Percentiles rank a stretch among this genome's conserved stretches.
Evolutionary conservation across 1,140 invertebrate genomes (phyloP).

Genomic region (Elysia chlorotica): DNA sequence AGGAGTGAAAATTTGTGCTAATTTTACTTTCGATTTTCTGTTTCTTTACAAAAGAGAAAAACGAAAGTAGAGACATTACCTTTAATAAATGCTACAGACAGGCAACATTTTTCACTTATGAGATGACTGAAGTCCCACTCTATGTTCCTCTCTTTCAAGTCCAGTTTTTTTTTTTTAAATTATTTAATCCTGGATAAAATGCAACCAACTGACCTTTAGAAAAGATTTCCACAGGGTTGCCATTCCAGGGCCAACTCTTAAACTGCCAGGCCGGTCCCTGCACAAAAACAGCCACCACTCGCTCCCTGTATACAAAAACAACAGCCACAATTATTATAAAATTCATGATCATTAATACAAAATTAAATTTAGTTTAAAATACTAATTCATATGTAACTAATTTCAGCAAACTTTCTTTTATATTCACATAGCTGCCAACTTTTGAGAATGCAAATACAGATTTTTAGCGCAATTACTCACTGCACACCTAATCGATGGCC

Average conservation of each 20-base stretch:
- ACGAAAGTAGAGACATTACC: neutral
- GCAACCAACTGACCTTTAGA: slow-evolving; percentile 77
- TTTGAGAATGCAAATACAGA: too few relatives aligned
- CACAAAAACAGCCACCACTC: slow-evolving; percentile 98
- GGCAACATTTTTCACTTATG: neutral
- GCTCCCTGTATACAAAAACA: slow-evolving; percentile 72
- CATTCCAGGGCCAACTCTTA: slow-evolving; percentile 99
- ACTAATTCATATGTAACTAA: too few relatives aligned
- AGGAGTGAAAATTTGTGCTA: too few relatives aligned
- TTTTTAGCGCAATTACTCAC: too few relatives aligned
- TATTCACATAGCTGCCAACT: too few relatives aligned
- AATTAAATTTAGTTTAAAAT: too few relatives aligned
- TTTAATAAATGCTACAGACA: neutral
- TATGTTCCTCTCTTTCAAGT: neutral
- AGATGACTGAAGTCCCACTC: neutral
- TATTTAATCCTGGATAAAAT: neutral
- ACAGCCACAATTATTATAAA: too few relatives aligned
- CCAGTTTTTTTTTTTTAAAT: neutral
- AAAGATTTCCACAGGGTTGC: slow-evolving; percentile 97
- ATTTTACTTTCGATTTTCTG: too few relatives aligned
- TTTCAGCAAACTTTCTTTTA: too few relatives aligned
- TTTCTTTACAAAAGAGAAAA: too few relatives aligned
- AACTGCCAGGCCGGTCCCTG: slow-evolving; percentile 99
- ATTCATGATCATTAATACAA: too few relatives aligned
- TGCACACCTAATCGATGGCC: too few relatives aligned